These are phyloP conservation scores for Avahi laniger DNA, from an alignment of 2,797 vertebrate genomes.

Conservation along the genomic window DNA sequence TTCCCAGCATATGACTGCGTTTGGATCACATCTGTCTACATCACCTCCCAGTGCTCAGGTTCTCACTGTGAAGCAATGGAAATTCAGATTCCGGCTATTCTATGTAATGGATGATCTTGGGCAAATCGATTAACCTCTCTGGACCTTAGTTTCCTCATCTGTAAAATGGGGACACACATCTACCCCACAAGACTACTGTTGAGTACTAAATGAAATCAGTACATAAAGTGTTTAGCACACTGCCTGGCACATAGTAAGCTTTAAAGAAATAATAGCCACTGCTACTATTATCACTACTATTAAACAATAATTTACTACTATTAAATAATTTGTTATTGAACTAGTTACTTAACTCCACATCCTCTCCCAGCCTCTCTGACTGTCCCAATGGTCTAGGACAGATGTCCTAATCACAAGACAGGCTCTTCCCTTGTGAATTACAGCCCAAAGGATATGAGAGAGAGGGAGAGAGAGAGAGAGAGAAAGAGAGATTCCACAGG, in stretches of 20 bases:
- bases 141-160: conserved; percentile 10
- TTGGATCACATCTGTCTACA: neutral
- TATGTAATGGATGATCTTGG: neutral
- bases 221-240: neutral
- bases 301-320: neutral
- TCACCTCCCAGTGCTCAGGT: neutral
- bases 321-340: neutral
- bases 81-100: neutral
- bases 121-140: neutral
- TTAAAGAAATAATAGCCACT: conserved; percentile 8
- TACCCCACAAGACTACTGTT: neutral
- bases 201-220: neutral
- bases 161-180: neutral
- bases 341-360: neutral
- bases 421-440: neutral
- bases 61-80: neutral
- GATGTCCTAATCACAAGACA: neutral
- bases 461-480: neutral
- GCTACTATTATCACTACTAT: neutral
- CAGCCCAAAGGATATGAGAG: neutral
- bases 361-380: neutral
- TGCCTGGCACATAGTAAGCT: neutral
- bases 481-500: neutral
- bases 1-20: neutral
- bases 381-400: neutral